These are phyloP conservation scores for Tarsius wallacei DNA, from an alignment of 2,797 vertebrate genomes.

Conservation along the genomic window DNA sequence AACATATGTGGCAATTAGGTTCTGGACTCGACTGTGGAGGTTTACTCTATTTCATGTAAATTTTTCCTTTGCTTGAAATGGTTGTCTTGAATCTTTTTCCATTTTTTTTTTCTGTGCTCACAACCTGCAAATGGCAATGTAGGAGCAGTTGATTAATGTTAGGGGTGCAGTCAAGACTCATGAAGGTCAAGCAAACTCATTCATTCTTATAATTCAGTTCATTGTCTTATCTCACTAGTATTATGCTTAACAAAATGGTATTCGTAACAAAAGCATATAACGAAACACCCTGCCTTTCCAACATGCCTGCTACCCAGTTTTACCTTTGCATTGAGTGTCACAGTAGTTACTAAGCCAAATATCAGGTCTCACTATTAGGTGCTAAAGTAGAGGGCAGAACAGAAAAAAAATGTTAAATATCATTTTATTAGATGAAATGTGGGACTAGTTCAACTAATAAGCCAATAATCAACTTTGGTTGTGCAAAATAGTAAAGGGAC, in stretches of 20 bases:
- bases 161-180: not conserved
- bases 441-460: not conserved
- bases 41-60: conserved; percentile 29
- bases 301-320: not conserved
- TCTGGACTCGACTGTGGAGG: not conserved
- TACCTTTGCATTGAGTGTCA: conserved; percentile 21
- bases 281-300: not conserved
- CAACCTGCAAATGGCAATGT: not conserved
- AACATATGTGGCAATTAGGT: not conserved
- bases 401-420: conserved; percentile 38
- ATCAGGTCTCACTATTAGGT: not conserved
- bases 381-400: not conserved
- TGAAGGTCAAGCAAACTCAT: conserved; percentile 4
- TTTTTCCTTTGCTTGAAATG: conserved; percentile 46
- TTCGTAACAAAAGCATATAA: conserved; percentile 12
- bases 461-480: conserved; percentile 42
- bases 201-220: conserved; percentile 26
- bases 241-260: conserved; percentile 9
- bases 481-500: not conserved
- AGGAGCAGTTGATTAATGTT: not conserved
- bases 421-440: conserved; percentile 41
- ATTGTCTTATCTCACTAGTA: conserved; percentile 3
- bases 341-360: conserved; percentile 40
- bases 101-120: conserved; percentile 29
- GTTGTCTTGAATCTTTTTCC: not conserved